Base-by-base conservation (phyloP, 2,888 invertebrate genomes). In the Xanthia togata region DNA sequence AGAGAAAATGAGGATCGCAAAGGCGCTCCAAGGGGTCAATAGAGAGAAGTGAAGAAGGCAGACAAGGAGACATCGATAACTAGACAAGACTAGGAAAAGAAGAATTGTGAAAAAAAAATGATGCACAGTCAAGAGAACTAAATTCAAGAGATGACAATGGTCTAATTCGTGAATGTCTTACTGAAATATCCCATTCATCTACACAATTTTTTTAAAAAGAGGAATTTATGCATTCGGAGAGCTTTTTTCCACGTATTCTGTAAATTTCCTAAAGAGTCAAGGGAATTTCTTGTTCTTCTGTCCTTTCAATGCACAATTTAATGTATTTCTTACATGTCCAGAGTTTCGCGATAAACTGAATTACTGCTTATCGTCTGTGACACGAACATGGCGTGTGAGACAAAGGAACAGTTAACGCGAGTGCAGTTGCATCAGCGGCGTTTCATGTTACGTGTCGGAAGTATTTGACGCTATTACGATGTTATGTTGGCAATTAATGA, bases 401-500 rank as follows among this genome's bases (percentile, higher is more conserved):
- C 78, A 83, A 84, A 78, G 70, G 70, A 81, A 81, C 53, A 26
- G 31, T 72, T 76, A 71, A 59, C 31, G 73, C 60, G 62, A 78
- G 76, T 75, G 59, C 74, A 75, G 75, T 85, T 85, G 87, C 83
- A 82, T 82, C 78, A 84, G 63, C 35, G 12, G 63, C 35, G 12
- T 69, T 75, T 53, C 72, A 72, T 68, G 71, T 82, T 57, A 72
- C 70, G 47, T 68, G 26, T 63, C 64, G 74, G 72, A 84, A 84
- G 65, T 76, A 47, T 64, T 62, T 73, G 76, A 77, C 47, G 72
- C 11, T 57, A 20, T 72, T 53, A 57, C 50, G 50, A 53, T 57
- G 68, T 59, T 76, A 53, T 53, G 31, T 50, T n/a, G 44, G 20
- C 35, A 70, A 79, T 79, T 74, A 70, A 59, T 4, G 70, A 20